phyloP scores from a whole-genome alignment of 2,113 vertebrate species.

The Nanorana parkeri region DNA sequence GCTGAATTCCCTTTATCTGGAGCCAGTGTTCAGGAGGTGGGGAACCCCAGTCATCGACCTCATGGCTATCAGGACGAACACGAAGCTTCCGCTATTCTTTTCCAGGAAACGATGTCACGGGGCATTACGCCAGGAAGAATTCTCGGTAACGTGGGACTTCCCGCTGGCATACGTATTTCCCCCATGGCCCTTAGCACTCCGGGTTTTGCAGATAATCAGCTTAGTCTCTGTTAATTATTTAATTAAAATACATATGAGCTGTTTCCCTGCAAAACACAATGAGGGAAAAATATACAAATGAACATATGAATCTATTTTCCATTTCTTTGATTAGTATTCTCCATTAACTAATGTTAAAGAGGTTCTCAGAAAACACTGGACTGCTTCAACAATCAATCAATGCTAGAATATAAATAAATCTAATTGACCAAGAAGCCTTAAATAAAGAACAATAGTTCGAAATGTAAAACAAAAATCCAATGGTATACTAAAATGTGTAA shows the following conservation, averaged over 20 bases:
- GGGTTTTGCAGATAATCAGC: no score
- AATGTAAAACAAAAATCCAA: constrained; percentile 26
- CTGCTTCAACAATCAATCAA: constrained; percentile 46
- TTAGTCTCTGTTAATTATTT: constrained; percentile 8
- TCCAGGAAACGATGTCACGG: no score
- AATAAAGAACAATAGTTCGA: constrained; percentile 31
- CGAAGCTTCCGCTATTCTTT: no score
- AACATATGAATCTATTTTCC: constrained; percentile 9
- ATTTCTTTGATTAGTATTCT: constrained; percentile 35
- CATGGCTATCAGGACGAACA: no score
- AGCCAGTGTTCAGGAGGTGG: no score
- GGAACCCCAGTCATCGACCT: no score
- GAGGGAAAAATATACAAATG: constrained; percentile 6
- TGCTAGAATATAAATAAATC: constrained; percentile 30
- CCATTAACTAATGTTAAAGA: constrained; percentile 34
- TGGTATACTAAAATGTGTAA: constrained; percentile 21
- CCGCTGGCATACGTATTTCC: no score
- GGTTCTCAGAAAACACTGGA: background rate
- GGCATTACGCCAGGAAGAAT: no score
- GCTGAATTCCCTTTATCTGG: no score
- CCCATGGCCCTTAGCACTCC: no score
- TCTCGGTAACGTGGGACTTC: no score
- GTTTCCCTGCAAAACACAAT: background rate
- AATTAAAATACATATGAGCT: background rate
- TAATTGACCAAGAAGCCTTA: constrained; percentile 37